Evolutionary conservation across 2,888 invertebrate species (phyloP).

Genomic region (Hirtodrosophila cameraria): DNA sequence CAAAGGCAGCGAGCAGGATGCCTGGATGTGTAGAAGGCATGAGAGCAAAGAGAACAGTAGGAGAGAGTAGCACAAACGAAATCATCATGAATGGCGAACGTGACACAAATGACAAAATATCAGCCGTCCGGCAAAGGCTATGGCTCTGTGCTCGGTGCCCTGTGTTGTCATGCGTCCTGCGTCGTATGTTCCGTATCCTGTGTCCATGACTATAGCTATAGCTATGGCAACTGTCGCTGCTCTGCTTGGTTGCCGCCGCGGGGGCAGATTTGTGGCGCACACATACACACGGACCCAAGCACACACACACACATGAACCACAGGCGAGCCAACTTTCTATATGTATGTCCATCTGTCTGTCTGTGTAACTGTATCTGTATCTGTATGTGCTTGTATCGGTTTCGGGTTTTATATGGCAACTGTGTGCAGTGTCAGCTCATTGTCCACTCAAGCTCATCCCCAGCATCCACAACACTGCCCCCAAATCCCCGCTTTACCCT

Average conservation of each 20-base stretch:
- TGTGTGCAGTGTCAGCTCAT: slow-evolving; percentile 73
- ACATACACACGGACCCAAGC: slow-evolving; percentile 7
- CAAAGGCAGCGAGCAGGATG: not conserved
- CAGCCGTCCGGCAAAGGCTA: slow-evolving; percentile 63
- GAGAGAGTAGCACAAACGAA: slow-evolving; percentile 53
- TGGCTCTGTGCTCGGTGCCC: slow-evolving; percentile 31
- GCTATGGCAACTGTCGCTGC: slow-evolving; percentile 41
- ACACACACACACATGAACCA: slow-evolving; percentile 10
- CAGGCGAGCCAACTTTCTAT: slow-evolving; percentile 31
- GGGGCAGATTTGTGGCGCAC: slow-evolving; percentile 52
- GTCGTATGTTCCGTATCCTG: slow-evolving; percentile 1
- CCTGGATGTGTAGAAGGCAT: not conserved
- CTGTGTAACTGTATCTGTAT: slow-evolving; percentile 16
- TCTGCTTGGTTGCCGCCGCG: slow-evolving; percentile 37
- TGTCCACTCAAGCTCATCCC: slow-evolving; percentile 44
- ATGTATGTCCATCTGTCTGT: slow-evolving; percentile 8
- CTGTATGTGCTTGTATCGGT: slow-evolving; percentile 49
- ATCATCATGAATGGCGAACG: slow-evolving; percentile 81
- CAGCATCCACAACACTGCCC: not conserved
- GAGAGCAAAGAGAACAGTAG: not conserved
- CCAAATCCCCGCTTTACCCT: too few relatives aligned
- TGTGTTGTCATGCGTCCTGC: slow-evolving; percentile 15
- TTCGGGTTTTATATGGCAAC: slow-evolving; percentile 71
- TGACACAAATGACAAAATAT: slow-evolving; percentile 82
- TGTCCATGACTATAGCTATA: slow-evolving; percentile 24